A percentile compares a stretch with the other conserved stretches of the same genome.
Conservation (phyloP, 2,888 invertebrate species). For the Oscheius sp. region DNA sequence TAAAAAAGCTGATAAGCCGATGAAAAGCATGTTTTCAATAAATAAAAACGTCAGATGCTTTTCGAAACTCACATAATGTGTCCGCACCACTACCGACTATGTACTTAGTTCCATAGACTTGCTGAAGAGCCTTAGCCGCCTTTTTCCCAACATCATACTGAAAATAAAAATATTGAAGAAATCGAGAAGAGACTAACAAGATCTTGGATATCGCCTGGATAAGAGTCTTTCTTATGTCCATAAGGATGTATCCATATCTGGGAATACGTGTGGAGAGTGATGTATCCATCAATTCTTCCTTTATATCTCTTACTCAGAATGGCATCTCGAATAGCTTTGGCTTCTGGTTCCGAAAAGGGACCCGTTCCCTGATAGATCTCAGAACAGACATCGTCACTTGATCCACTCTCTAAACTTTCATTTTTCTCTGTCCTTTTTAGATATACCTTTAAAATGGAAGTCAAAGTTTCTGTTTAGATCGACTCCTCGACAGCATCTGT, state of each 20-base stretch:
- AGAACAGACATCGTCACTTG: constrained; percentile 68
- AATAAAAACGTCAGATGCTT: not conserved
- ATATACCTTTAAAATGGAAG: constrained; percentile 65
- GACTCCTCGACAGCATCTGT: constrained; percentile 69
- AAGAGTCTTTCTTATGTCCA: constrained; percentile 64
- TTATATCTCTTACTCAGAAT: constrained; percentile 59
- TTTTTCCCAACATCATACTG: constrained; percentile 66
- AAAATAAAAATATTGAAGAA: not conserved
- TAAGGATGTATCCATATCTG: constrained; percentile 63
- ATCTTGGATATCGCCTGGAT: constrained; percentile 68
- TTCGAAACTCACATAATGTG: constrained; percentile 58
- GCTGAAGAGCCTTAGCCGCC: constrained; percentile 63
- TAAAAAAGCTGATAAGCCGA: constrained; percentile 19
- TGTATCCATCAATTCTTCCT: constrained; percentile 65
- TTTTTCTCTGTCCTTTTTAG: not conserved
- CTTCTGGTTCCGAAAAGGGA: constrained; percentile 69
- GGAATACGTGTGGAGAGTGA: constrained; percentile 69
- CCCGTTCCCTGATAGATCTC: constrained; percentile 68
- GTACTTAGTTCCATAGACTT: constrained; percentile 68
- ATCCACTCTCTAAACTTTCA: constrained; percentile 58
- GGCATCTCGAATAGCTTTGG: constrained; percentile 67
- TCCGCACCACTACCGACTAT: constrained; percentile 69
- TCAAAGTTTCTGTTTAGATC: constrained; percentile 70
- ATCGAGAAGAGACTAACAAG: constrained; percentile 42
- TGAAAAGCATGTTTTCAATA: too few relatives aligned